These are phyloP conservation scores for Aurelia coerulea DNA, from an alignment of 30 jellyfish, hydroid and myxozoan genomes.

Conservation along the genomic window DNA sequence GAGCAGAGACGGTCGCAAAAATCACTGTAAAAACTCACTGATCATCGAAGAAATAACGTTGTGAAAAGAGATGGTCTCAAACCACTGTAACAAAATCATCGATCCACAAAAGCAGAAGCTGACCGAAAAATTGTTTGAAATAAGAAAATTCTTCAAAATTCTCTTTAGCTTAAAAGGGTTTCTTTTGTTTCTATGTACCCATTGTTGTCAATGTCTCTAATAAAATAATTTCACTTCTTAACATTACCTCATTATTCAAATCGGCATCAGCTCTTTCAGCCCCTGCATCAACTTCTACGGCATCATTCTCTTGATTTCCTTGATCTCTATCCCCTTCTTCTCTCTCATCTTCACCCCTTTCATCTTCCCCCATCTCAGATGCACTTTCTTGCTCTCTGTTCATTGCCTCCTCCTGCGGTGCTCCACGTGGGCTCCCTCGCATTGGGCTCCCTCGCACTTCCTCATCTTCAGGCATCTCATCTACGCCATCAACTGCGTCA, in stretches of 20 bases:
- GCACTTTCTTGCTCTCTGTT: conserved; percentile 12
- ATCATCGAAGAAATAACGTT: too few relatives aligned
- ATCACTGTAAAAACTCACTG: too few relatives aligned
- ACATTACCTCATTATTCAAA: too few relatives aligned
- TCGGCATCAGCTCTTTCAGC: not conserved
- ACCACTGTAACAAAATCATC: not conserved
- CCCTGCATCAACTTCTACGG: conserved; percentile 1
- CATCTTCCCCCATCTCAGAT: conserved; percentile 32
- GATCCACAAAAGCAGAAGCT: not conserved
- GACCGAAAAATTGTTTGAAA: not conserved
- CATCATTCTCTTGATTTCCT: conserved; percentile 7
- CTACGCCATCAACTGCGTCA: conserved; percentile 52
- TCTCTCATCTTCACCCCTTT: conserved; percentile 47
- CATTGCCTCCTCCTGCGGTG: conserved; percentile 15
- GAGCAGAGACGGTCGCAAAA: too few relatives aligned
- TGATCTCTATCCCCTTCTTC: conserved; percentile 61
- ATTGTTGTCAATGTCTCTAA: too few relatives aligned
- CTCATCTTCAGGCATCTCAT: conserved; percentile 82
- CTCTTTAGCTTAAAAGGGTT: not conserved
- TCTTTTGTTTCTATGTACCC: too few relatives aligned
- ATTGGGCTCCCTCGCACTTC: conserved; percentile 56
- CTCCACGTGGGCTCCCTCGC: conserved; percentile 46
- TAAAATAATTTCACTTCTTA: too few relatives aligned
- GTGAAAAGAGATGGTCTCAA: not conserved
- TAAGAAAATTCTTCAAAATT: too few relatives aligned